A percentile compares a stretch with the other conserved stretches of the same genome.
Evolutionary conservation across 2,113 vertebrate genomes (phyloP).

Genomic region (Poeciliopsis prolifica): DNA sequence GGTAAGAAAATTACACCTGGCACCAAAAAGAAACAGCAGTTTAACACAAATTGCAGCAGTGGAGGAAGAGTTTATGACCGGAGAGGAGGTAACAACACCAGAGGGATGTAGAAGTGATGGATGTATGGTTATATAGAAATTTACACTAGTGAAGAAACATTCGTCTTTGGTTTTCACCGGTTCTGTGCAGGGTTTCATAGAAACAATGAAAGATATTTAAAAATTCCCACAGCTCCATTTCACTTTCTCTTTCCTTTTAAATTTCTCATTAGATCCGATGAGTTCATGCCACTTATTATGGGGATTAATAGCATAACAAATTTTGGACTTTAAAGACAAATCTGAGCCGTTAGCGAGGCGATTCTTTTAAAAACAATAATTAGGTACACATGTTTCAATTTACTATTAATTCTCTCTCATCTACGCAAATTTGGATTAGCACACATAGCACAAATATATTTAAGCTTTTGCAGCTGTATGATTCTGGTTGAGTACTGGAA

Average conservation of each 20-base stretch:
- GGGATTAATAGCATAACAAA: not conserved
- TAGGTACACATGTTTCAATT: not conserved
- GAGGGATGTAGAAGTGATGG: not conserved
- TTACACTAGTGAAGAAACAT: not conserved
- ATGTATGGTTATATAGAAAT: not conserved
- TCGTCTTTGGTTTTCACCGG: not conserved
- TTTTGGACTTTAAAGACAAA: not conserved
- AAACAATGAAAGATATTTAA: no score
- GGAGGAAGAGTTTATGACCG: constrained; percentile 10
- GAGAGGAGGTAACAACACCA: not conserved
- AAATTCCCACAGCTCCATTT: no score
- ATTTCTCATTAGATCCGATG: no score
- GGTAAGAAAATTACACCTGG: constrained; percentile 55
- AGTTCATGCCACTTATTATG: not conserved
- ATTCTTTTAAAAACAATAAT: not conserved
- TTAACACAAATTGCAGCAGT: constrained; percentile 13
- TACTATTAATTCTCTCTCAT: not conserved
- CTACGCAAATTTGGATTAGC: not conserved
- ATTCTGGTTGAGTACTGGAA: no score
- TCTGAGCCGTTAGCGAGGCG: not conserved
- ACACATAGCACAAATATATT: not conserved
- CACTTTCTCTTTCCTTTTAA: no score
- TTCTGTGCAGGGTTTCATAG: not conserved
- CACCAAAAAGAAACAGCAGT: constrained; percentile 25
- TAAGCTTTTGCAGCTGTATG: not conserved